phyloP scores from a whole-genome alignment of 2,888 invertebrate species.

The Lepeophtheirus nordmannii region DNA sequence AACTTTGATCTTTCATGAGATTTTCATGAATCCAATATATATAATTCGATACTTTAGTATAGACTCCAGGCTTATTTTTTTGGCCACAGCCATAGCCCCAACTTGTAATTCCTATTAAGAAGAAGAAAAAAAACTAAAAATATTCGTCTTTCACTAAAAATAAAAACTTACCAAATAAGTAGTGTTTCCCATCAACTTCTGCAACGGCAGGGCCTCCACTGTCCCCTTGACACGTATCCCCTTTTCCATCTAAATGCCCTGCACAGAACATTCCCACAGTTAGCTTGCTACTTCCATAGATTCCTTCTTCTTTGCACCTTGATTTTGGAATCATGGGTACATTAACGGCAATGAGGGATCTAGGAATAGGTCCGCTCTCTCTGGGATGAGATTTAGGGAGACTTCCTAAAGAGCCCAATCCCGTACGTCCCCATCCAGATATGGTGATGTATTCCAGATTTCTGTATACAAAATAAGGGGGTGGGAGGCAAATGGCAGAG shows the following conservation, averaged over 20 bases:
- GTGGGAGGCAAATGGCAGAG: slow-evolving; percentile 10
- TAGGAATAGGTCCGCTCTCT: too few species aligned
- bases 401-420: neutral
- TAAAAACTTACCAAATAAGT: neutral
- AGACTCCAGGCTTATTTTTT: slow-evolving; percentile 57
- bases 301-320: neutral
- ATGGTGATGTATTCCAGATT: slow-evolving; percentile 1
- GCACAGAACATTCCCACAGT: slow-evolving; percentile 64
- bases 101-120: slow-evolving; percentile 48
- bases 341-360: neutral
- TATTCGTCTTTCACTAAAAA: neutral
- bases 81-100: slow-evolving; percentile 62
- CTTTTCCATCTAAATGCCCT: slow-evolving; percentile 38
- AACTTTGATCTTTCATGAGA: too few species aligned
- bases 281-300: slow-evolving; percentile 32
- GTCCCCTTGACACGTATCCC: slow-evolving; percentile 68
- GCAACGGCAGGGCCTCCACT: slow-evolving; percentile 53
- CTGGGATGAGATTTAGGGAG: too few species aligned
- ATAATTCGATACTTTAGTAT: slow-evolving; percentile 49
- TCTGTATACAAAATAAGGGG: neutral
- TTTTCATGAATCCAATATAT: slow-evolving; percentile 44
- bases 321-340: slow-evolving; percentile 7
- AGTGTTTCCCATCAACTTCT: slow-evolving; percentile 4
- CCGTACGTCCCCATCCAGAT: slow-evolving; percentile 12
- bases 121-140: slow-evolving; percentile 35